These are phyloP conservation scores for Nematostella vectensis DNA, from an alignment of 92 coral and sea anemone genomes.

Conservation along the genomic window DNA sequence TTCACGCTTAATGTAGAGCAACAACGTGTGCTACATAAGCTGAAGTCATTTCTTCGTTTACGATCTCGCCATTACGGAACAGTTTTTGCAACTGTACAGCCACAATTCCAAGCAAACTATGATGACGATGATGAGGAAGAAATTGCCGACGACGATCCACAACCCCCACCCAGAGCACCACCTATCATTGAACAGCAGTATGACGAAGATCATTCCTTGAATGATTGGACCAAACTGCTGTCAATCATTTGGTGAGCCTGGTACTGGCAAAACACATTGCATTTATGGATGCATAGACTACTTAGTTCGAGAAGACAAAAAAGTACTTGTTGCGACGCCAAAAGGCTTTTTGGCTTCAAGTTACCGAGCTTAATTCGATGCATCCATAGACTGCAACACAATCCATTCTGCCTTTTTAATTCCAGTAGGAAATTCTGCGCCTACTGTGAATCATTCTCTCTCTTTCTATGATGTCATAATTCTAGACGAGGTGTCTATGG, in stretches of 20 bases:
- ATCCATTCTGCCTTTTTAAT: slow-evolving; percentile 7
- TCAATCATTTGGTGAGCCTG: slow-evolving; percentile 15
- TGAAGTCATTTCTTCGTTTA: too few relatives aligned
- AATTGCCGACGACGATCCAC: too few relatives aligned
- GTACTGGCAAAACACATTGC: slow-evolving; percentile 26
- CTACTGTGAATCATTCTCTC: not conserved
- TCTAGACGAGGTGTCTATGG: slow-evolving; percentile 31
- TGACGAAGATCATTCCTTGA: not conserved
- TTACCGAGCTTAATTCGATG: not conserved
- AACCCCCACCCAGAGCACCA: too few relatives aligned
- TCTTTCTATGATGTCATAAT: slow-evolving; percentile 12
- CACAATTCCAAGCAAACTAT: too few relatives aligned
- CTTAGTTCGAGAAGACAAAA: not conserved
- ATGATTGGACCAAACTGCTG: slow-evolving; percentile 22
- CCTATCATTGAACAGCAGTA: slow-evolving; percentile 1
- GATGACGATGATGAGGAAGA: too few relatives aligned
- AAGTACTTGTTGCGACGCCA: slow-evolving; percentile 8
- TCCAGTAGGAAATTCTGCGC: slow-evolving; percentile 1
- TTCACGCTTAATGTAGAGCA: too few relatives aligned
- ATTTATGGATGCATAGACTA: slow-evolving; percentile 4
- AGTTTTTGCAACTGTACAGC: too few relatives aligned
- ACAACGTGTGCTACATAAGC: too few relatives aligned
- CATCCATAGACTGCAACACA: not conserved
- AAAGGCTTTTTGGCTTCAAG: slow-evolving; percentile 6
- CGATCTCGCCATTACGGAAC: too few relatives aligned